Evolutionary conservation across 2,888 invertebrate species (phyloP), one percentile per base, ranked within the genome.

Genomic region (Onthophagus sagittarius): DNA sequence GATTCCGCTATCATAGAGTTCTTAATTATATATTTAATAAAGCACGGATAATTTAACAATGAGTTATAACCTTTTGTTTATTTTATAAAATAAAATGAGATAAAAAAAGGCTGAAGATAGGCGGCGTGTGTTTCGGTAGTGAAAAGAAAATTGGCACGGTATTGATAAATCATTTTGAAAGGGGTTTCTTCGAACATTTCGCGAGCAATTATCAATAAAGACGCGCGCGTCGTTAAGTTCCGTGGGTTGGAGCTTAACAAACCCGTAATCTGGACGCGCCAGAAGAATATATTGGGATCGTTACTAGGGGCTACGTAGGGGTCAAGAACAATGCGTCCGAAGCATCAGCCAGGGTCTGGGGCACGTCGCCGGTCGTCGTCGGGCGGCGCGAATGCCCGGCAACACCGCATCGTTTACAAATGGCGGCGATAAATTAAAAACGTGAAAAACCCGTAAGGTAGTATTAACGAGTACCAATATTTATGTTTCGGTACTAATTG

Each of bases 391-490:
- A 31, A n/a, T 67, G n/a, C n/a, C 67, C 31, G 15, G 39, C 39
- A 53, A 53, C 39, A 53, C 32, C 67, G 67, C 67, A 67, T 67
- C 67, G 67, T 32, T 67, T 67, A 67, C 67, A 71, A 73, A 73
- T 71, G 73, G 71, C 71, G 69, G 67, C 67, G 67, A 73, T 73
- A 73, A 73, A 73, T 73, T 71, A 71, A 70, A 72, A 72, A 72
- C 74, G 70, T 70, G 74, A 67, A 67, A 67, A 67, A 67, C 67
- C 67, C 67, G 67, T 67, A 64, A 63, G 72, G 23, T 64, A 72
- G 72, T 71, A 72, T 74, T 74, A 74, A 74, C 74, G 72, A 74
- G 75, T 73, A 73, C 73, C 73, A 73, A 73, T 75, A 75, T 75
- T 75, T 75, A 75, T 73, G 75, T 75, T 73, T 73, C 71, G 73